Conservation (phyloP, 2,797 vertebrate genomes). For the Nasua narica region DNA sequence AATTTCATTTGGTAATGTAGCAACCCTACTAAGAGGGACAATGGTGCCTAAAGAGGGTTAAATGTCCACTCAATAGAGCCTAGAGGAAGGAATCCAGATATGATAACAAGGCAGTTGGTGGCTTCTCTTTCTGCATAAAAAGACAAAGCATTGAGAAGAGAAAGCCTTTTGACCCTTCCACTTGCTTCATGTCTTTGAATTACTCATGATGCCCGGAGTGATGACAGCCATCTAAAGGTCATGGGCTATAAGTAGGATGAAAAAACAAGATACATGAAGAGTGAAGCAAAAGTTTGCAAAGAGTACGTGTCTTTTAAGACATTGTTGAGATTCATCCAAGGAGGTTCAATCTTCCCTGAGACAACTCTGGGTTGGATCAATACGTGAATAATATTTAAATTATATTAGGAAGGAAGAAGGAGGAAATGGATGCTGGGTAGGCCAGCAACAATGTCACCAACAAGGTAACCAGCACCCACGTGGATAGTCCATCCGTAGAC, state of each 20-base stretch:
- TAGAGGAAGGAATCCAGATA: background rate
- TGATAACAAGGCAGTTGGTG: background rate
- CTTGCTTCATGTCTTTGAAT: background rate
- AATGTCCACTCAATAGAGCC: background rate
- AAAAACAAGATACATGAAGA: background rate
- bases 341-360: background rate
- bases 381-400: background rate
- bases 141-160: background rate
- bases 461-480: background rate
- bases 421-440: background rate
- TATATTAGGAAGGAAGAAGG: background rate
- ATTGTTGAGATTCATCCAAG: background rate
- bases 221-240: background rate
- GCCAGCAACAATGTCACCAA: background rate
- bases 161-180: background rate
- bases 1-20: background rate
- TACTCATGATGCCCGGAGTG: background rate
- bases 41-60: background rate
- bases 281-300: background rate
- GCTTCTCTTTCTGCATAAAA: background rate
- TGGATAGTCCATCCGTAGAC: background rate
- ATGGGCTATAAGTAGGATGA: background rate
- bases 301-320: background rate
- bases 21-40: background rate
- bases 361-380: background rate